Percentiles rank a stretch among this genome's conserved stretches.
phyloP scores from a whole-genome alignment of 1,140 invertebrate genomes.

The Lutraria rhynchaena region DNA sequence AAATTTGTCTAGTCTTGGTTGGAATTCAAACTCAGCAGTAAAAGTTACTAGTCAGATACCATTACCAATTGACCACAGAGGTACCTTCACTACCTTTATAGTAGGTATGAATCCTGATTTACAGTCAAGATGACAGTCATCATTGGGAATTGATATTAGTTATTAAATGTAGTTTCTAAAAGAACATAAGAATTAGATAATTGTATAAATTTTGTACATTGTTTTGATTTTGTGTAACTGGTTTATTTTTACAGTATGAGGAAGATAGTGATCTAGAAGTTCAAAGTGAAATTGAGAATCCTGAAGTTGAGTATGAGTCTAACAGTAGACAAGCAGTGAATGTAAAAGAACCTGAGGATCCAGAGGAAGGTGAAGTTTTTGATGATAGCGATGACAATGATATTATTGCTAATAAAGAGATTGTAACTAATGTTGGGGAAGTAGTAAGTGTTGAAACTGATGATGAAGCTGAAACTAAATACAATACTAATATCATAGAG shows the following conservation, averaged over 20 bases:
- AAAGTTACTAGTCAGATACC: too few species aligned
- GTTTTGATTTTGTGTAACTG: not conserved
- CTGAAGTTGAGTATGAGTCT: not conserved
- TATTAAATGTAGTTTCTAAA: not conserved
- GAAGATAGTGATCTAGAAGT: conserved; percentile 28
- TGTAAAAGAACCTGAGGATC: conserved; percentile 20
- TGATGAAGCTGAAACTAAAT: conserved; percentile 2
- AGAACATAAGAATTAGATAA: not conserved
- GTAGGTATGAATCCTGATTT: too few species aligned
- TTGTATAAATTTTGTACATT: too few species aligned
- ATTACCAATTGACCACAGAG: too few species aligned
- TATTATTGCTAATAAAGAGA: not conserved
- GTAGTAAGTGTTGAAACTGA: not conserved
- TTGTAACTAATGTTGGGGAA: conserved; percentile 23
- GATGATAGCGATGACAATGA: conserved; percentile 31
- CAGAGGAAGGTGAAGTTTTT: conserved; percentile 56
- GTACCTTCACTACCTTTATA: too few species aligned
- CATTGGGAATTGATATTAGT: too few species aligned
- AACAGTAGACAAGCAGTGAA: not conserved
- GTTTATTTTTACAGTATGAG: not conserved
- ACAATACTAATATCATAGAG: too few species aligned
- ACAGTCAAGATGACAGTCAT: too few species aligned
- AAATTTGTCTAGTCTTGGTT: too few species aligned
- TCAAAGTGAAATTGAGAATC: not conserved
- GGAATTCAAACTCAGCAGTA: too few species aligned